A percentile compares a stretch with the other conserved stretches of the same genome.
Conservation (phyloP, 2,797 vertebrate genomes). For the Brachyalestes nurse region DNA sequence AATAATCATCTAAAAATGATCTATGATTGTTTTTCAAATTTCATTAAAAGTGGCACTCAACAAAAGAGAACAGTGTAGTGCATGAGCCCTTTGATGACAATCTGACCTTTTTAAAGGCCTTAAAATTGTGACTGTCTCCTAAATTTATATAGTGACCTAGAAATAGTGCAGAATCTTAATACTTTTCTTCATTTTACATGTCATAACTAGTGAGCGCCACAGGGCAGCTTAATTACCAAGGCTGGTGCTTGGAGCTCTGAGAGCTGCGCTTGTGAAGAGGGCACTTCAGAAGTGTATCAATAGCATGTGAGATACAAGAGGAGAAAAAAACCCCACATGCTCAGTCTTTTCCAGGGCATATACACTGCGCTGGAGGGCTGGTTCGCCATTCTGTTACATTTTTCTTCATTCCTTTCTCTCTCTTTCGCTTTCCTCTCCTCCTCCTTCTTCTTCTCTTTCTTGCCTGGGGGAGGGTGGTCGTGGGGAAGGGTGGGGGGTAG, state of each 20-base stretch:
- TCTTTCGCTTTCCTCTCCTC: conserved; percentile 17
- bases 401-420: conserved; percentile 51
- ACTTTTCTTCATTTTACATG: too few relatives aligned
- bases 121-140: too few relatives aligned
- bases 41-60: too few relatives aligned
- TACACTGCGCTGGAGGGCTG: conserved; percentile 65
- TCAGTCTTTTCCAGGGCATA: conserved; percentile 77
- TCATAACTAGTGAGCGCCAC: conserved; percentile 12
- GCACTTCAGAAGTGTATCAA: conserved; percentile 41
- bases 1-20: too few relatives aligned
- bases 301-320: conserved; percentile 49
- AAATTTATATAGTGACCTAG: too few relatives aligned
- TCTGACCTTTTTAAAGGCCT: too few relatives aligned
- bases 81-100: too few relatives aligned
- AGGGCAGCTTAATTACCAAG: conserved; percentile 38
- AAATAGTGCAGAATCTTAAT: too few relatives aligned
- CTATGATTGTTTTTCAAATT: too few relatives aligned
- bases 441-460: conserved; percentile 52
- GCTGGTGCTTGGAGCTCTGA: conserved; percentile 17
- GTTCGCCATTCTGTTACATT: conserved; percentile 71
- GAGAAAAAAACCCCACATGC: conserved; percentile 52
- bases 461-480: conserved; percentile 62
- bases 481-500: conserved; percentile 64
- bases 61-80: too few relatives aligned
- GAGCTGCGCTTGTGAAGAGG: conserved; percentile 21